Evolutionary conservation across 1,140 invertebrate species (phyloP).

Genomic region (Cataglyphis hispanica): DNA sequence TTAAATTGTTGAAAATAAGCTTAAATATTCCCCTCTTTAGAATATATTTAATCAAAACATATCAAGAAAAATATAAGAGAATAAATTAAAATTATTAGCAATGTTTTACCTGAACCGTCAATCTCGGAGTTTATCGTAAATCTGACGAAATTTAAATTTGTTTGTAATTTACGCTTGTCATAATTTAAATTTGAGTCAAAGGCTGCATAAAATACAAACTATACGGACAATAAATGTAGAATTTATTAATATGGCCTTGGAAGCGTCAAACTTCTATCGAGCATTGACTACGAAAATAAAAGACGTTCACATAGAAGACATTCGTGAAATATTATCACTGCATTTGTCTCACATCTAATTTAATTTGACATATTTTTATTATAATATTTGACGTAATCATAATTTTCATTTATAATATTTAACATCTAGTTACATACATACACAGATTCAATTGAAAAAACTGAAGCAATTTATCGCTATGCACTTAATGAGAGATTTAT

Average conservation of each 20-base stretch:
- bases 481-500: not conserved
- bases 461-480: not conserved
- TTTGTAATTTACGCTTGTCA: not conserved
- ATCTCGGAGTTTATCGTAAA: not conserved
- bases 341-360: not conserved
- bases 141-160: not conserved
- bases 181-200: not conserved
- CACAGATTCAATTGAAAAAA: not conserved
- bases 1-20: not conserved
- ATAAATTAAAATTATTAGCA: not conserved
- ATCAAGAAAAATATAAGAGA: not conserved
- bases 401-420: not conserved
- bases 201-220: not conserved
- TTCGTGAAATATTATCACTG: constrained; percentile 18
- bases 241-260: not conserved
- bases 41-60: not conserved
- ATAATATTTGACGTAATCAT: not conserved
- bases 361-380: not conserved
- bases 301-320: not conserved
- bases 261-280: not conserved
- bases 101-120: not conserved
- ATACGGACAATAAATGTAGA: not conserved
- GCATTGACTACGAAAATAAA: not conserved
- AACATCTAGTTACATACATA: not conserved
- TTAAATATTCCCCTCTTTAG: not conserved